Base-by-base conservation (phyloP, 1,140 invertebrate genomes). In the Orchesella cincta region DNA sequence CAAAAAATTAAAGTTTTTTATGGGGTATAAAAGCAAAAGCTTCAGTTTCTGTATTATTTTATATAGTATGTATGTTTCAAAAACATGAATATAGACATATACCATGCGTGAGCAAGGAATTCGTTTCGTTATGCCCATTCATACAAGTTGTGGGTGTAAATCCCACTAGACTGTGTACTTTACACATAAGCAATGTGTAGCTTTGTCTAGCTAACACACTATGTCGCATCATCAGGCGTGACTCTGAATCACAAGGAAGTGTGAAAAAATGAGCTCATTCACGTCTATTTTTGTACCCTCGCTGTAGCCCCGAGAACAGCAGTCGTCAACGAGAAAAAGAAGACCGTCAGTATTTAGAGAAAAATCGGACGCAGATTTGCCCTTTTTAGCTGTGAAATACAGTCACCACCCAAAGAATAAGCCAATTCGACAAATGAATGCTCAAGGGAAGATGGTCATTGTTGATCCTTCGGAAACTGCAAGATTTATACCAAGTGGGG, bases 291-390 rank as follows among this genome's bases (percentile, higher is more conserved):
- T 26, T 57, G 26, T 57, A 23, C n/a, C n/a, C n/a, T 57, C 23
- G 54, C 8, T 16, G n/a, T 33, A 67, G 62, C 62, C 62, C 31
- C 8, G 23, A 8, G 62, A 67, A 57, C 52, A 3, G 26, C 62
- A 29, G 28, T 12, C 12, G 31, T 8, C 62, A 29, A 67, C 26
- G 12, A 29, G 62, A 12, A 29, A 29, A 67, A 67, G 62, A n/a
- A 29, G 62, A 67, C 62, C 62, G 8, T 67, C 62, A 33, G 62
- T 67, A 33, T 67, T 67, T 23, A 29, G 62, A 67, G 62, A 67
- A 67, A 67, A 67, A 67, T 67, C 62, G 8, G 62, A 67, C 12
- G 62, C 62, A 31, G 62, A 67, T n/a, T 67, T 67, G 31, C 62
- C 62, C 26, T 67, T 67, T 67, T 33, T 67, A 29, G 62, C 62